phyloP scores from a whole-genome alignment of 2,113 vertebrate species.

The Phaetusa simplex region DNA sequence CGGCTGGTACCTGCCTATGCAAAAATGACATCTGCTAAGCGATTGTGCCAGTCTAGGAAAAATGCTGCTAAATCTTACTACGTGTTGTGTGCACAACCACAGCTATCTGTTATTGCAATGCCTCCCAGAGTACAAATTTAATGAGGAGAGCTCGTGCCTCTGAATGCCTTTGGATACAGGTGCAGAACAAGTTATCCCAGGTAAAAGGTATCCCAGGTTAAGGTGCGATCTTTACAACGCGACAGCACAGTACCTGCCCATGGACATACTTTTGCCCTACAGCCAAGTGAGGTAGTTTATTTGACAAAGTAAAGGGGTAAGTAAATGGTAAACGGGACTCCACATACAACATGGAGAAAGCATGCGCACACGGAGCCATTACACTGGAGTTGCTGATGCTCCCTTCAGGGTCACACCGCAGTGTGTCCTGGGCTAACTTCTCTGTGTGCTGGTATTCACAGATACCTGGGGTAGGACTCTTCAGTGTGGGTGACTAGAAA shows the following conservation, averaged over 20 bases:
- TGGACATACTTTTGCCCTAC: background rate
- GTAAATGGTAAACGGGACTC: background rate
- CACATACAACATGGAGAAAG: background rate
- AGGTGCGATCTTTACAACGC: background rate
- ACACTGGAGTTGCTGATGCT: background rate
- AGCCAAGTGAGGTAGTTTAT: background rate
- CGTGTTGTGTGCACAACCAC: background rate
- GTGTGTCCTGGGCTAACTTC: background rate
- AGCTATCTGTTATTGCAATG: background rate
- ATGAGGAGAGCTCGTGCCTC: background rate
- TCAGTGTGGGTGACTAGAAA: background rate
- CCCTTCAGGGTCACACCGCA: background rate
- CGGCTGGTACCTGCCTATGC: background rate
- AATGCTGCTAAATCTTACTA: background rate
- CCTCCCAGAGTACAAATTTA: background rate
- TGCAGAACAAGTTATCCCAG: background rate
- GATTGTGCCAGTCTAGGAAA: background rate
- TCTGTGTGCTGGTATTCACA: background rate
- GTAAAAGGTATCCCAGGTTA: background rate
- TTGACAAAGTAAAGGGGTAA: background rate
- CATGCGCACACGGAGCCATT: fast-evolving
- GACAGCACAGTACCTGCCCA: background rate
- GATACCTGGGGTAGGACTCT: background rate
- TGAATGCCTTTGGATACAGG: background rate
- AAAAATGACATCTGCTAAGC: background rate